Evolutionary conservation across 1,140 invertebrate genomes (phyloP), one percentile per base, ranked within the genome.

Genomic region (Drosophila grimshawi): DNA sequence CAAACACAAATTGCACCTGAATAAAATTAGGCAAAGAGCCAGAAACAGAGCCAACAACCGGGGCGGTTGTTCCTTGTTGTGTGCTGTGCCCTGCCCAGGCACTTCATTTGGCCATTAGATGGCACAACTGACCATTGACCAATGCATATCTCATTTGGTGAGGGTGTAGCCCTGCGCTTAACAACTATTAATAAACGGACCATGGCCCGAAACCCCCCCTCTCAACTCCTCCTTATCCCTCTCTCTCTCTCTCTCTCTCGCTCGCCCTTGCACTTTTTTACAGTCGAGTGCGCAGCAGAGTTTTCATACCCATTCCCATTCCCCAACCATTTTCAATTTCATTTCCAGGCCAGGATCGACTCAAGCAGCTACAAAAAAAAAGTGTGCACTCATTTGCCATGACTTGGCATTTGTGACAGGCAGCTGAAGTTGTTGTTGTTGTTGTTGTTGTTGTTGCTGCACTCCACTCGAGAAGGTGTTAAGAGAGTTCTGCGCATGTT

Each of bases 1-100:
- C 55, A 63, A 75, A 66, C 76, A 89, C 85, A 89, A 89, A 89
- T 89, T 89, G 85, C 85, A 89, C 85, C 85, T 89, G 85, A 89
- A 89, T 74, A 85, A 89, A 89, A 89, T 89, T 89, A 89, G 85
- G 86, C 69, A 61, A 51, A 64, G 53, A 70, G 57, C 61, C 39
- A 45, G 33, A 29, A 57, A 37, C 57, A 39, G 43, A 30, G 52
- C 48, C 7, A 29, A 46, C 27, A 11, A 4, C 0, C 11, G 45
- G 11, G 59, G 43, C 59, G 10, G 57, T 35, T 48, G 11, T 19
- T 48, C 19, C 19, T 39, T 41, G 37, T 39, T 39, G 37, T 39
- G 37, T 39, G 6, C 10, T 39, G 51, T 19, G 55, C 30, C 37
- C 43, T 3, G 45, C 2, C 52, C 59, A 64, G 53, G 39, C 46